Percentiles rank a stretch among this genome's conserved stretches.
These are phyloP conservation scores for Spilogale gracilis DNA, from an alignment of 2,113 vertebrate species.

Conservation along the genomic window DNA sequence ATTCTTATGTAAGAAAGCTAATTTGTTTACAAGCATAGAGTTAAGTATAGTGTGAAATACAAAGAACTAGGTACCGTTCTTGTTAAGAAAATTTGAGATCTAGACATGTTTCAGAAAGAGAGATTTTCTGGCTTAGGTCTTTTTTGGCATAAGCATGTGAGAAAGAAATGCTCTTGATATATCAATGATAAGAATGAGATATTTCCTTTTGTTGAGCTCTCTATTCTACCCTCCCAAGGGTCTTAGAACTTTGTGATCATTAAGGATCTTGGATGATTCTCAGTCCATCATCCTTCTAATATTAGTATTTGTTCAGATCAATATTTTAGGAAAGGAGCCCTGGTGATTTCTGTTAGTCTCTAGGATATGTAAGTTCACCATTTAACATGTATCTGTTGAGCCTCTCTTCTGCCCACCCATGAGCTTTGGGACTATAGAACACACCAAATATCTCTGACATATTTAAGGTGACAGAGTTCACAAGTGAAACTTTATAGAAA, in stretches of 20 bases:
- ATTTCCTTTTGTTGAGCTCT: background rate
- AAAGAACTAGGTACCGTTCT: background rate
- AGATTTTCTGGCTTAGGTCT: background rate
- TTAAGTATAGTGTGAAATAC: background rate
- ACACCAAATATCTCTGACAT: background rate
- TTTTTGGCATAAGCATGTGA: background rate
- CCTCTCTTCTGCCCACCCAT: background rate
- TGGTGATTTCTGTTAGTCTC: background rate
- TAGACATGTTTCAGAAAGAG: background rate
- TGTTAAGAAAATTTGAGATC: background rate
- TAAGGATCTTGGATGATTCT: background rate
- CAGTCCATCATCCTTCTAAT: background rate
- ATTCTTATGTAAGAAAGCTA: background rate
- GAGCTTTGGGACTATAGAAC: background rate
- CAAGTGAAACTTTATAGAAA: background rate
- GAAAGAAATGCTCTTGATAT: background rate
- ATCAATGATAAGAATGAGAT: background rate
- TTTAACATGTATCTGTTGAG: background rate
- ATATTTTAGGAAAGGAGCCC: slow-evolving; percentile 2
- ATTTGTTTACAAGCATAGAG: background rate
- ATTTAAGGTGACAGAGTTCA: background rate
- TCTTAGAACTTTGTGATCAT: background rate
- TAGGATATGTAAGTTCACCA: background rate
- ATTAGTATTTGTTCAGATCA: background rate
- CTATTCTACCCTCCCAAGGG: background rate